phyloP scores from a whole-genome alignment of 2,797 vertebrate genomes.

The Micropoecilia bifurca region DNA sequence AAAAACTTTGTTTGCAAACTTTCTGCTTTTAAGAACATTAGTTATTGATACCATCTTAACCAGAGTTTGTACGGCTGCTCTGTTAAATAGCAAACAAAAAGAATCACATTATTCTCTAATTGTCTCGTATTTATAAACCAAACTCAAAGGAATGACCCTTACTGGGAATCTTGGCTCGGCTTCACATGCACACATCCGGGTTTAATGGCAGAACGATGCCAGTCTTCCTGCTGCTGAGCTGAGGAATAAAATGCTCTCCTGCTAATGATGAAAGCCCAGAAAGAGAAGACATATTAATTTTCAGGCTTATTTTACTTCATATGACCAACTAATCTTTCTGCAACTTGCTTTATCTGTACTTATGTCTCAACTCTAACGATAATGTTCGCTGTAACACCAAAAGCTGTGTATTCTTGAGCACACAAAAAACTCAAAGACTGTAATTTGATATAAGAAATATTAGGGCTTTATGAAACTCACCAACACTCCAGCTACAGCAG shows the following conservation, averaged over 20 bases:
- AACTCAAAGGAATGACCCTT: constrained; percentile 13
- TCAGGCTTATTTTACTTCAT: constrained; percentile 18
- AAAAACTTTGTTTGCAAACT: constrained; percentile 58
- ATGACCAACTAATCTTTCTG: constrained; percentile 6
- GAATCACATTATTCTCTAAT: constrained; percentile 7
- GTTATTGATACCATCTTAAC: constrained; percentile 45
- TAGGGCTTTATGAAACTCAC: constrained; percentile 46
- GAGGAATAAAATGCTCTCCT: constrained; percentile 71
- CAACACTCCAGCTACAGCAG: constrained; percentile 40
- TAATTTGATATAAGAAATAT: constrained; percentile 39
- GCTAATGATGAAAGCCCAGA: constrained; percentile 36
- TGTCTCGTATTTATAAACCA: constrained; percentile 28
- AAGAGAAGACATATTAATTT: constrained; percentile 22
- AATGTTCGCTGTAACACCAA: constrained; percentile 9
- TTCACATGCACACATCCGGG: constrained; percentile 20
- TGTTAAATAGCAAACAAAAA: constrained; percentile 61
- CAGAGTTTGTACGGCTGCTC: constrained; percentile 30
- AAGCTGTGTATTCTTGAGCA: constrained; percentile 29
- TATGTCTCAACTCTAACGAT: constrained; percentile 15
- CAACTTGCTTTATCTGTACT: constrained; percentile 9
- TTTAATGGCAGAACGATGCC: constrained; percentile 47
- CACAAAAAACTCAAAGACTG: constrained; percentile 21
- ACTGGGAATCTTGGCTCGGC: constrained; percentile 9
- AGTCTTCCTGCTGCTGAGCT: constrained; percentile 76
- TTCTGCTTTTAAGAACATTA: constrained; percentile 42